Percentiles rank a stretch among this genome's conserved stretches.
phyloP scores from a whole-genome alignment of 2,888 invertebrate species.

The Polyommatus icarus region DNA sequence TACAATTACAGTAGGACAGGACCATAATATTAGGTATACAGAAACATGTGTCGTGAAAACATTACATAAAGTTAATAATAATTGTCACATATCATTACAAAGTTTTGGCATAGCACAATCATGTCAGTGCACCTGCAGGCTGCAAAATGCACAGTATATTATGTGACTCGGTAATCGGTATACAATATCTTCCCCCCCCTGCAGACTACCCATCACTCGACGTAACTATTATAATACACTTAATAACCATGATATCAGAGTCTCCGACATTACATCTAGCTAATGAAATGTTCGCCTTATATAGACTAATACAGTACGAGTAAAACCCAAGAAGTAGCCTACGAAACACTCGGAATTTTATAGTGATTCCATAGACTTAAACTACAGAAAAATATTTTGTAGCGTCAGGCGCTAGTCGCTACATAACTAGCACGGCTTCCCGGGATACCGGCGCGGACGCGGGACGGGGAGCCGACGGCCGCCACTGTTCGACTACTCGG shows the following conservation, averaged over 20 bases:
- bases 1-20: not conserved
- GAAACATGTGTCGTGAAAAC: not conserved
- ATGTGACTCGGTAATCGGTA: not conserved
- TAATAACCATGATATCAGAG: slow-evolving; percentile 19
- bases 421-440: not conserved
- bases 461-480: not conserved
- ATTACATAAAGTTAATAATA: not conserved
- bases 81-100: not conserved
- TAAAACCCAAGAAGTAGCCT: slow-evolving; percentile 15
- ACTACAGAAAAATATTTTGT: not conserved
- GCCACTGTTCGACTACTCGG: not conserved
- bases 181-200: not conserved
- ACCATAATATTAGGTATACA: not conserved
- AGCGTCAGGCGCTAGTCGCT: not conserved
- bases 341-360: not conserved
- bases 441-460: not conserved
- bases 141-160: not conserved
- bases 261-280: slow-evolving; percentile 17
- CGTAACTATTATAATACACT: not conserved
- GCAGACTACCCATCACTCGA: not conserved
- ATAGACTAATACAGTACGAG: slow-evolving; percentile 6
- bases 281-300: slow-evolving; percentile 27
- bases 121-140: not conserved
- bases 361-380: not conserved
- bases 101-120: not conserved